phyloP scores from a whole-genome alignment of 92 coral and sea anemone species.

The Umimayanthus chanpuru region DNA sequence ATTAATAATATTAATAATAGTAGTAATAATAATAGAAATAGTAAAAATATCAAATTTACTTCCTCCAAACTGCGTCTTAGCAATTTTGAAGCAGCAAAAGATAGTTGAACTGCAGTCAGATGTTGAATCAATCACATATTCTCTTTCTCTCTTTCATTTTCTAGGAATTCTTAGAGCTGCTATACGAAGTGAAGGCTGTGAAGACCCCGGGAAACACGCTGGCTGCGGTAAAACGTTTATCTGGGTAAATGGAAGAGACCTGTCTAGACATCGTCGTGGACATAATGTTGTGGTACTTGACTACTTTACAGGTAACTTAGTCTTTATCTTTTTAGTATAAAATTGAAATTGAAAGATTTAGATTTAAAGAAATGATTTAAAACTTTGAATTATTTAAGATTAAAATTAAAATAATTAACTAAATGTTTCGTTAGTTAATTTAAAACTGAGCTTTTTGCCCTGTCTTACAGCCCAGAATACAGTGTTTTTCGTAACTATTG shows the following conservation, averaged over 20 bases:
- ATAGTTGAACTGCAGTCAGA: too few relatives aligned
- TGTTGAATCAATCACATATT: too few relatives aligned
- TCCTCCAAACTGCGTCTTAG: too few relatives aligned
- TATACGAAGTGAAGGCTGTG: slow-evolving; percentile 47
- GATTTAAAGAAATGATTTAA: background rate
- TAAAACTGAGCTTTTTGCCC: too few relatives aligned
- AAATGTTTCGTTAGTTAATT: too few relatives aligned
- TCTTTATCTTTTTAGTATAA: background rate
- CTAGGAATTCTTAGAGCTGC: slow-evolving; percentile 1
- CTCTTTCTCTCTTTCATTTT: background rate
- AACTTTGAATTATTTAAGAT: background rate
- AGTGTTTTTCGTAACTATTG: too few relatives aligned
- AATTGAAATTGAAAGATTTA: background rate
- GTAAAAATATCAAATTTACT: too few relatives aligned
- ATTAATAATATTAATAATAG: too few relatives aligned
- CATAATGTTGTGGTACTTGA: slow-evolving; percentile 44
- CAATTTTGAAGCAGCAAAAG: too few relatives aligned
- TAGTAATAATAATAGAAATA: too few relatives aligned
- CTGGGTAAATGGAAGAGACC: slow-evolving; percentile 49
- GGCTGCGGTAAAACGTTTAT: slow-evolving; percentile 45
- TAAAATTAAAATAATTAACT: too few relatives aligned
- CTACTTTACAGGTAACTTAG: slow-evolving; percentile 37
- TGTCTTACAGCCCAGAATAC: too few relatives aligned
- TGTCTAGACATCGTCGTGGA: slow-evolving; percentile 44
- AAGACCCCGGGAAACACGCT: slow-evolving; percentile 48